A percentile compares a stretch with the other conserved stretches of the same genome.
phyloP scores from a whole-genome alignment of 2,113 vertebrate species.

The Todiramphus chloris region DNA sequence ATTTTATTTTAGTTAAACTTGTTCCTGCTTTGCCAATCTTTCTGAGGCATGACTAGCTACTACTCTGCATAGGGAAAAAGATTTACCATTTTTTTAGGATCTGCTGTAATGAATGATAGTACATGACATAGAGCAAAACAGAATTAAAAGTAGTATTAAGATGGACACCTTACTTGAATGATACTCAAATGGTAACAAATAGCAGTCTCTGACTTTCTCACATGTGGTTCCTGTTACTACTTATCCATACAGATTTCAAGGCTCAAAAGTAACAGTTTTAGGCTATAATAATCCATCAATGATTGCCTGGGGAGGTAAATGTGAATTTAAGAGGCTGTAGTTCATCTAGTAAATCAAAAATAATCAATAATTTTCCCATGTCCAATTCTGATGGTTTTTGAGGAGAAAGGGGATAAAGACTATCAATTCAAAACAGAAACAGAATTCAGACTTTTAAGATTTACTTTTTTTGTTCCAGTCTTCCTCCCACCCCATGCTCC shows the following conservation, averaged over 20 bases:
- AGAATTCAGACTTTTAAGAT: not conserved
- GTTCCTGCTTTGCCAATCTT: not conserved
- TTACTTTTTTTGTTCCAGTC: rapidly evolving
- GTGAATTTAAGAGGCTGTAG: not conserved
- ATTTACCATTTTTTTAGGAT: not conserved
- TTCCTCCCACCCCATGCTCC: no score
- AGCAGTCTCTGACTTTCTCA: not conserved
- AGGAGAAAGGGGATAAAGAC: not conserved
- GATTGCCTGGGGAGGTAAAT: not conserved
- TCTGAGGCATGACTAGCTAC: not conserved
- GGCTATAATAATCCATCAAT: not conserved
- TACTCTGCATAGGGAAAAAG: not conserved
- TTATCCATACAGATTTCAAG: not conserved
- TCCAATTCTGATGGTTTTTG: not conserved
- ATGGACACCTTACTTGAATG: not conserved
- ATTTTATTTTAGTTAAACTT: not conserved
- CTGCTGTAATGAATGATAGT: not conserved
- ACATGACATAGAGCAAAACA: not conserved
- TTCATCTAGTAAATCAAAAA: not conserved
- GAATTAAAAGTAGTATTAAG: not conserved
- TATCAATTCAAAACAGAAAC: not conserved
- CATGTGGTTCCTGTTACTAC: not conserved
- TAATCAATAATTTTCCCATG: not conserved
- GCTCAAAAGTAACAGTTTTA: not conserved
- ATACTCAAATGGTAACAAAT: not conserved